These are phyloP conservation scores for Caenorhabditis virilis DNA, from an alignment of 2,888 invertebrate species.

Conservation along the genomic window DNA sequence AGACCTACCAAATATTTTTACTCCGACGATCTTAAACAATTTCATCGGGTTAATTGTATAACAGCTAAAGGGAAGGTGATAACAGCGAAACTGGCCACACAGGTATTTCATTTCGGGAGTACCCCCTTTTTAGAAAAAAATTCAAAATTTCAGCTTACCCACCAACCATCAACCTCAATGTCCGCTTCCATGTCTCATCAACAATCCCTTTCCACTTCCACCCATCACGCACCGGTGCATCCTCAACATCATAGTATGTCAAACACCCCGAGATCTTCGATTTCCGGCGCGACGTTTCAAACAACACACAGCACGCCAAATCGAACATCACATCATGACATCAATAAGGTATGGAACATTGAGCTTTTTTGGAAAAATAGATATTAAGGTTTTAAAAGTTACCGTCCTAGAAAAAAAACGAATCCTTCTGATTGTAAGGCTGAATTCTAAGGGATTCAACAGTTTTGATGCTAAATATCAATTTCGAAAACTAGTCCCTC, in stretches of 20 bases:
- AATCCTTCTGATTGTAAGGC: too few species aligned
- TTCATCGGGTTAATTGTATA: conserved; percentile 67
- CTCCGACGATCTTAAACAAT: conserved; percentile 64
- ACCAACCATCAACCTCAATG: conserved; percentile 31
- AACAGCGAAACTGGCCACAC: conserved; percentile 45
- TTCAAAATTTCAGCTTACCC: too few species aligned
- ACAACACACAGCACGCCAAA: conserved; percentile 27
- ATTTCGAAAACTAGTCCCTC: too few species aligned
- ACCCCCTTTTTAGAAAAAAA: too few species aligned
- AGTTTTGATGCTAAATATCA: too few species aligned
- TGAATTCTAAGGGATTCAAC: too few species aligned
- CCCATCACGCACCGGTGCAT: conserved; percentile 27
- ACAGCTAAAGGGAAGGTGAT: conserved; percentile 61
- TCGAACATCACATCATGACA: conserved; percentile 19
- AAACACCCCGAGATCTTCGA: conserved; percentile 42
- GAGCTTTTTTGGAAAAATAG: too few species aligned
- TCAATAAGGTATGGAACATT: conserved; percentile 28
- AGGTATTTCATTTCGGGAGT: too few species aligned
- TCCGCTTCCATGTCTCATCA: conserved; percentile 23
- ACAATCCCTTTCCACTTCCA: conserved; percentile 18
- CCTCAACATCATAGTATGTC: conserved; percentile 35
- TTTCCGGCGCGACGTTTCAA: conserved; percentile 48
- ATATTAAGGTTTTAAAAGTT: too few species aligned
- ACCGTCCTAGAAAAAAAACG: too few species aligned
- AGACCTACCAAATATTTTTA: conserved; percentile 68